Base-by-base conservation (phyloP, 2,888 invertebrate genomes). In the Cactoblastis cactorum region DNA sequence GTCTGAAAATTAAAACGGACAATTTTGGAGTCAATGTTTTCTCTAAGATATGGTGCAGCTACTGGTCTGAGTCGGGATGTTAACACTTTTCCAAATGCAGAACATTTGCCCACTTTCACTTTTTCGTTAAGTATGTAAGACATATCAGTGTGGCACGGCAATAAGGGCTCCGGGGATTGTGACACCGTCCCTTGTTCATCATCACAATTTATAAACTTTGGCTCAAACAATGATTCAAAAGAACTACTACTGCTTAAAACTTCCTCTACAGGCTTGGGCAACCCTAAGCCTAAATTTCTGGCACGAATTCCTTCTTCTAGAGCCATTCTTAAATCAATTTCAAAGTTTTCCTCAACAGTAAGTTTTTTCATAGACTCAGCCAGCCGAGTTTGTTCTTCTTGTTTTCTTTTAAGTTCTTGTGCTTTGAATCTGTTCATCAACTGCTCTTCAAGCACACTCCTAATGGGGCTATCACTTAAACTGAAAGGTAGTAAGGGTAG, bases 391-490 rank as follows among this genome's bases (percentile, higher is more conserved):
- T 78, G 73, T 33, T 77, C 71, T 34, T 77, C 74, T 55, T 78
- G 63, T 46, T 74, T 67, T 47, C 61, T 65, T 51, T 70, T 74
- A 28, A 69, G 66, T 55, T 85, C 82, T 63, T 78, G 82, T 1
- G 83, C 79, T 63, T 76, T 80, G 33, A 86, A 67, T 84, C 86
- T 87, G 52, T 86, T 87, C 1, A 76, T 72, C 2, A 87, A 63
- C 62, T 86, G 87, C 59, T 73, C 71, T 1, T 79, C 75, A 1
- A 84, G 65, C 11, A 81, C 67, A 45, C 62, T 68, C 15, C 65
- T 68, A 34, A 81, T 81, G 3, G 78, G 70, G 50, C 72, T 77
- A 5, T 70, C 65, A 17, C 67, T 69, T 3, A 67, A 54, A 24
- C 58, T 63, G 32, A 82, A 67, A 1, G 71, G 68, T 2, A 84